Base-by-base conservation (phyloP, 2,888 invertebrate genomes). In the Torymus texanus region DNA sequence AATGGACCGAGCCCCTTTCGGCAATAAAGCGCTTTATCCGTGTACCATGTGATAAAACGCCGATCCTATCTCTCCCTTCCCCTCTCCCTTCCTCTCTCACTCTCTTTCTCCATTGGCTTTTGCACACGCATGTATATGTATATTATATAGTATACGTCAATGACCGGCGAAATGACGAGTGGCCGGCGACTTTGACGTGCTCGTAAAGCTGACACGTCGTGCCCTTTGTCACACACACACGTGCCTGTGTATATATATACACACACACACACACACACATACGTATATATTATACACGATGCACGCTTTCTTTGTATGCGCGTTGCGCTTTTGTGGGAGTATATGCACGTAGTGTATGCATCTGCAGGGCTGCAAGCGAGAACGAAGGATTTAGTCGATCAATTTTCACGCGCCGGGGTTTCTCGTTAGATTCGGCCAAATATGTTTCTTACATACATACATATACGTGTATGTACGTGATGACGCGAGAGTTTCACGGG, bases 161-260 rank as follows among this genome's bases (percentile, higher is more conserved):
- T 82, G 81, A 78, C 66, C 82, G 66, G 81, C 77, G 75, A 82
- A 84, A 85, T 85, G 86, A 85, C 84, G 83, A 85, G 85, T 84
- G 67, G 21, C 58, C 56, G 80, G 75, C 82, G 76, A 81, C 80
- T 83, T 82, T 84, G 85, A 84, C 85, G 84, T 77, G 74, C 76
- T 79, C 81, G 75, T 81, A 82, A 85, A 83, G 79, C 83, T 81
- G 18, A 71, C 70, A 50, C 70, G 67, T 67, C 41, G 41, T 21
- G 21, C 16, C 18, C 70, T 71, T 71, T 71, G 70, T 71, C 70
- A 59, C 70, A 18, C 16, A 18, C 16, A 21, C 21, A 2, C 21
- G 51, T 58, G 8, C 8, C 5, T 41, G 41, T 41, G 10, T 29
- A 29, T 29, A 29, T 29, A 29, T n/a, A n/a, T n/a, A n/a, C n/a